Percentiles rank a stretch among this genome's conserved stretches.
phyloP scores from a whole-genome alignment of 2,888 invertebrate genomes.

The Labia minor region DNA sequence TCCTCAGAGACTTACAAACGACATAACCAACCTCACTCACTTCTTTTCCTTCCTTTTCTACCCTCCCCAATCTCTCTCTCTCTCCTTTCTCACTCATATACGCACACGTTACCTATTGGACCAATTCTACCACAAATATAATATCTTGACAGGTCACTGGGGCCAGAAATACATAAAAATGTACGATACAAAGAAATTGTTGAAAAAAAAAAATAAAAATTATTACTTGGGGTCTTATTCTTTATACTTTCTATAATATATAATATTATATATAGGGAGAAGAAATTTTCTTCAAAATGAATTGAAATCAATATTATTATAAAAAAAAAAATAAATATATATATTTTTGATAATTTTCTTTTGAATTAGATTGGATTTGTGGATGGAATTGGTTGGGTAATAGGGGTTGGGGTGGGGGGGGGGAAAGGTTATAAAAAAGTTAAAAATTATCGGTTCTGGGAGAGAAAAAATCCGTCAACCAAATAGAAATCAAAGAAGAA shows the following conservation, averaged over 20 bases:
- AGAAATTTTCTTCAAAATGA: background rate
- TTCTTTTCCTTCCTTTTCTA: too few species aligned
- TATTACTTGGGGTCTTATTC: background rate
- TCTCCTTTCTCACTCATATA: background rate
- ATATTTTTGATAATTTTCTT: too few species aligned
- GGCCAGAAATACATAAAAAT: background rate
- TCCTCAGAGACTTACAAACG: background rate
- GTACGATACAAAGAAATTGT: background rate
- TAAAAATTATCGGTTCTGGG: too few species aligned
- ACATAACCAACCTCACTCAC: background rate
- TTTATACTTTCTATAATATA: background rate
- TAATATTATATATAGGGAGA: background rate
- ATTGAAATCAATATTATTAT: background rate
- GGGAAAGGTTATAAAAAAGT: too few species aligned
- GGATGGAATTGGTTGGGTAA: too few species aligned
- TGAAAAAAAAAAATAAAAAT: background rate
- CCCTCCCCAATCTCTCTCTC: background rate
- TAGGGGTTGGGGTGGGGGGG: too few species aligned
- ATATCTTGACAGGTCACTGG: constrained; percentile 1
- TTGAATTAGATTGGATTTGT: too few species aligned
- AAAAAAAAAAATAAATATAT: too few species aligned
- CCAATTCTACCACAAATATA: background rate
- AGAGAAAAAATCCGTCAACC: too few species aligned
- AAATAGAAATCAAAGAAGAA: too few species aligned
- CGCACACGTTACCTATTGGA: background rate